Evolutionary conservation across 2,888 invertebrate genomes (phyloP).

Genomic region (Cerceris ruficornis): DNA sequence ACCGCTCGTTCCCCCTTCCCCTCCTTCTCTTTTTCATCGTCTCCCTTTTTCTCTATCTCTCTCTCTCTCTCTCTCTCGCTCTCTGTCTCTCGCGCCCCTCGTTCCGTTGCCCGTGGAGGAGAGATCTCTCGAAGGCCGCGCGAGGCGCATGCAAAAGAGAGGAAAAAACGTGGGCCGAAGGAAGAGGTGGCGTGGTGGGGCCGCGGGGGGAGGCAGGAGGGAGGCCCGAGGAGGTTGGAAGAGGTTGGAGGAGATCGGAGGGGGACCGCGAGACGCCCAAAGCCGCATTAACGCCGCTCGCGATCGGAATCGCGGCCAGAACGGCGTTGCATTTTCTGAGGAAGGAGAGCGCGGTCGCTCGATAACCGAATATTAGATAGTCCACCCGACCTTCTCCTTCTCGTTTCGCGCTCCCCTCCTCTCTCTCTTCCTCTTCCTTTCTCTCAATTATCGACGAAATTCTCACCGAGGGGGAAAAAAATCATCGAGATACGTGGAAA

Average conservation of each 20-base stretch:
- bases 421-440: background rate
- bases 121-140: slow-evolving; percentile 69
- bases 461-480: background rate
- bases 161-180: slow-evolving; percentile 48
- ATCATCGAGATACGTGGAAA: background rate
- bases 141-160: slow-evolving; percentile 72
- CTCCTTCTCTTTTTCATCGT: slow-evolving; percentile 78
- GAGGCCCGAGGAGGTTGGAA: slow-evolving; percentile 7
- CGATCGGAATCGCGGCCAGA: slow-evolving; percentile 60
- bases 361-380: slow-evolving; percentile 52
- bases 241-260: slow-evolving; percentile 6
- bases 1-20: slow-evolving; percentile 80
- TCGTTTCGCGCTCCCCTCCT: background rate
- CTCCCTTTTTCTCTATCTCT: slow-evolving; percentile 75
- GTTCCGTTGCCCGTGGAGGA: slow-evolving; percentile 63
- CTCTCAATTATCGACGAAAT: background rate
- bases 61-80: slow-evolving; percentile 78
- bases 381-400: background rate
- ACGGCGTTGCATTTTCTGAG: slow-evolving; percentile 47
- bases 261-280: slow-evolving; percentile 62
- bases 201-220: slow-evolving; percentile 4
- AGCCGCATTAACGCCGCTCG: slow-evolving; percentile 70
- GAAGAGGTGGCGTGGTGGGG: slow-evolving; percentile 3
- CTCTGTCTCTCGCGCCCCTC: slow-evolving; percentile 81
- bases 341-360: slow-evolving; percentile 42